Conservation (phyloP, 1,140 invertebrate genomes). For the Piezodorus guildinii region DNA sequence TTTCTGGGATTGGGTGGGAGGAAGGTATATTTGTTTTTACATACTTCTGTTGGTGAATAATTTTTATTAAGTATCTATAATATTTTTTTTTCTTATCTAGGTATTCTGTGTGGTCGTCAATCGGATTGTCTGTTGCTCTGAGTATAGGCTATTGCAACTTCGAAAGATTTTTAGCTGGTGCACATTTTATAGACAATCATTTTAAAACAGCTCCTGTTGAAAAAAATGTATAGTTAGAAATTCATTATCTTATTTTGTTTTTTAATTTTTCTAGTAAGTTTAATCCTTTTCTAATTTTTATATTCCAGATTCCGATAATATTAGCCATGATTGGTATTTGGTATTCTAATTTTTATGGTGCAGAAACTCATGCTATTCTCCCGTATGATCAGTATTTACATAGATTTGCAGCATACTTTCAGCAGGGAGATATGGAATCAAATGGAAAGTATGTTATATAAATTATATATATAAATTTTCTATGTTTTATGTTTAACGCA, state of each 20-base stretch:
- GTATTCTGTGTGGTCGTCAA: slow-evolving; percentile 96
- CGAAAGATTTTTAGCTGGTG: slow-evolving; percentile 79
- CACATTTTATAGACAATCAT: slow-evolving; percentile 90
- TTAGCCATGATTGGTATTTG: slow-evolving; percentile 89
- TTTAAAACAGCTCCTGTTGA: slow-evolving; percentile 80
- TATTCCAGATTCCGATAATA: slow-evolving; percentile 77
- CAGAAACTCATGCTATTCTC: slow-evolving; percentile 89
- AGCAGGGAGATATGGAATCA: slow-evolving; percentile 99
- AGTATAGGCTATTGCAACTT: slow-evolving; percentile 95
- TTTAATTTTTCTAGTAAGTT: background rate
- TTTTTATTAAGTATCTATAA: too few relatives aligned
- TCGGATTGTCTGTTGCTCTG: slow-evolving; percentile 90
- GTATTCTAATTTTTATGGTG: slow-evolving; percentile 91
- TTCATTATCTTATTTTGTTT: background rate
- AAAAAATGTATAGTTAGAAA: slow-evolving; percentile 67
- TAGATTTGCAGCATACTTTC: slow-evolving; percentile 97
- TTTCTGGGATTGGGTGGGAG: slow-evolving; percentile 99
- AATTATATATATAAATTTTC: too few relatives aligned
- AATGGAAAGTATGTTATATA: slow-evolving; percentile 77
- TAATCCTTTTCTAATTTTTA: slow-evolving; percentile 14
- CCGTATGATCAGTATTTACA: slow-evolving; percentile 99
- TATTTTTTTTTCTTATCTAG: background rate
- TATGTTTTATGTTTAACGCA: too few relatives aligned
- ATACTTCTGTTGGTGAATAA: too few relatives aligned
- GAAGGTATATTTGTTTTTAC: slow-evolving; percentile 35